A percentile compares a stretch with the other conserved stretches of the same genome.
phyloP scores from a whole-genome alignment of 2,888 invertebrate genomes.

The Caenorhabditis macrosperma region DNA sequence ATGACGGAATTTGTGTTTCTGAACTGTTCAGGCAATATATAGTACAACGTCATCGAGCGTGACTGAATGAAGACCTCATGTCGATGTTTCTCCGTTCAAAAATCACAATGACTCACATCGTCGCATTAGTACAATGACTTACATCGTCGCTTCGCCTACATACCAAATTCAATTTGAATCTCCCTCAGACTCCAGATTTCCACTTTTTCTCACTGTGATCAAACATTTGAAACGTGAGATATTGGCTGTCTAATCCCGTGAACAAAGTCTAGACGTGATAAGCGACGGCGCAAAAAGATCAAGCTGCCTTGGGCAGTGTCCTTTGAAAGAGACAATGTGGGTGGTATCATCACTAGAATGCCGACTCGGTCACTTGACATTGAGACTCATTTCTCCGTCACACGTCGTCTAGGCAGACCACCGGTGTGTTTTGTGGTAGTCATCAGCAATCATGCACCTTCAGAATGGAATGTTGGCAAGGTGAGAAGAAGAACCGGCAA shows the following conservation, averaged over 20 bases:
- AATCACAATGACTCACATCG: neutral
- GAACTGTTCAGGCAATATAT: neutral
- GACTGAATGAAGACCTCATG: neutral
- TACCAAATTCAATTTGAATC: no score
- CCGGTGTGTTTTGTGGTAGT: neutral
- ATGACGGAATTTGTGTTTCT: neutral
- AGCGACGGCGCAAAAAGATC: slow-evolving; percentile 19
- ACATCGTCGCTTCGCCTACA: neutral
- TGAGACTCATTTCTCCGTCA: slow-evolving; percentile 32
- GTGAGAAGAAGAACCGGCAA: neutral
- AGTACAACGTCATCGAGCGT: no score
- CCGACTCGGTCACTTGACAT: slow-evolving; percentile 30
- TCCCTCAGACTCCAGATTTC: no score
- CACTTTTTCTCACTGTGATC: neutral
- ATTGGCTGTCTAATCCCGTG: neutral
- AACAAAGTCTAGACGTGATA: slow-evolving; percentile 42
- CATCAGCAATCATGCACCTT: slow-evolving; percentile 22
- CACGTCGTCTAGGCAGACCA: slow-evolving; percentile 8
- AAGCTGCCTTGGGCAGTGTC: slow-evolving; percentile 9
- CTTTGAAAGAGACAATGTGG: slow-evolving; percentile 16
- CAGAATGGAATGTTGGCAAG: slow-evolving; percentile 4
- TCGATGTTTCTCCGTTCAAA: neutral
- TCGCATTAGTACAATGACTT: neutral
- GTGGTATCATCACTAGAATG: slow-evolving; percentile 32
- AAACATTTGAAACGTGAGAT: slow-evolving; percentile 9